Evolutionary conservation across 35 echinoderm and acorn worm genomes (phyloP).

Genomic region (Diadema setosum): DNA sequence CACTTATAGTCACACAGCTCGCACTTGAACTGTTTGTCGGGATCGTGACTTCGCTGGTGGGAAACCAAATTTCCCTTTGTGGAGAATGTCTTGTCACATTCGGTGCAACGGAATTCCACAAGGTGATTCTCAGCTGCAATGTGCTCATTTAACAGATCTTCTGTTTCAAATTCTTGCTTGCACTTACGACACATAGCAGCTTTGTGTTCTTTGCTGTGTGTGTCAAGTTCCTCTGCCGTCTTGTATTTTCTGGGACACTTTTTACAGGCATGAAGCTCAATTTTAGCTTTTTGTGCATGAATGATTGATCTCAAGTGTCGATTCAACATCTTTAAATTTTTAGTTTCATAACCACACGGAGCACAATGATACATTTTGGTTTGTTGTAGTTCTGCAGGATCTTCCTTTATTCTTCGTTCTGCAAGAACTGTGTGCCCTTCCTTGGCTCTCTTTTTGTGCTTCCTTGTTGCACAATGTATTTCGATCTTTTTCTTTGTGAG

Average conservation of each 20-base stretch:
- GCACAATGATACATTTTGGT: too few relatives aligned
- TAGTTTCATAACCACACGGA: too few relatives aligned
- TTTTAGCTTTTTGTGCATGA: not conserved
- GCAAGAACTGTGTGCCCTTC: not conserved
- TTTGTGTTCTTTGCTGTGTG: not conserved
- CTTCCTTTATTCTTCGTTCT: not conserved
- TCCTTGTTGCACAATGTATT: not conserved
- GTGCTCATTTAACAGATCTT: not conserved
- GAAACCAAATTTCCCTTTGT: slow-evolving; percentile 35
- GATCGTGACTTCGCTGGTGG: slow-evolving; percentile 74
- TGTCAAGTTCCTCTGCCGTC: not conserved
- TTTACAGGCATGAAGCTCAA: not conserved
- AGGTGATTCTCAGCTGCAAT: not conserved
- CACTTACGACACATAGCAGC: not conserved
- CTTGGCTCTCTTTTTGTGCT: not conserved
- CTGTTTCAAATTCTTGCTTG: slow-evolving; percentile 13
- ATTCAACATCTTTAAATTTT: too few relatives aligned
- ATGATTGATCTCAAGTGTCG: not conserved
- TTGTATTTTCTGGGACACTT: not conserved
- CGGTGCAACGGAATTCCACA: not conserved
- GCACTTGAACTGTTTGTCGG: slow-evolving; percentile 68
- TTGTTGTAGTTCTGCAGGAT: too few relatives aligned
- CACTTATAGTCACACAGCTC: slow-evolving; percentile 42
- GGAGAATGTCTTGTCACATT: slow-evolving; percentile 47
- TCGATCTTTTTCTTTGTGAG: not conserved